These are phyloP conservation scores for Triplophysa siluroides DNA, from an alignment of 2,113 vertebrate species.

Conservation along the genomic window DNA sequence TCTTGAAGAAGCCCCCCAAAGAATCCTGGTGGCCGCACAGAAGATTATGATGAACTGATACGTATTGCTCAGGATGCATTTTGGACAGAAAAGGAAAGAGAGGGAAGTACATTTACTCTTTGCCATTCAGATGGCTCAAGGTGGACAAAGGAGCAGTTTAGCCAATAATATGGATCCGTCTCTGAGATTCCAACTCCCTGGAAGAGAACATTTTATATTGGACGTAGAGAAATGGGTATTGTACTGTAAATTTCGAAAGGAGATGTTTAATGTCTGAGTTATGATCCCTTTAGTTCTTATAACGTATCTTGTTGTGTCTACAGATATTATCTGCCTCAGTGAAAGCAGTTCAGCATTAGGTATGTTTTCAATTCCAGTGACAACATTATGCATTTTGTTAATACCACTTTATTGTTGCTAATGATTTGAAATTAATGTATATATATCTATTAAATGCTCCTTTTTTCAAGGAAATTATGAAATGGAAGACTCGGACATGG, in stretches of 20 bases:
- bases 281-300: no score
- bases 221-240: constrained; percentile 25
- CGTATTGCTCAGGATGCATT: neutral
- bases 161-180: neutral
- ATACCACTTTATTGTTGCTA: neutral
- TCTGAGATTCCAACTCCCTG: constrained; percentile 2
- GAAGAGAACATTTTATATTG: constrained; percentile 19
- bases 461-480: no score
- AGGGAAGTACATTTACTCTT: constrained; percentile 24
- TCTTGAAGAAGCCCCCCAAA: constrained; percentile 9
- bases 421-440: no score
- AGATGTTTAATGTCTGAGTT: neutral
- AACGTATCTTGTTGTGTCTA: no score
- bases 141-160: constrained; percentile 21
- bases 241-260: neutral
- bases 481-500: constrained; percentile 6
- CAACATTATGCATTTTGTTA: neutral
- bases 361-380: no score
- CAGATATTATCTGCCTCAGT: no score
- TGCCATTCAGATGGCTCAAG: constrained; percentile 17
- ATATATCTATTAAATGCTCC: no score
- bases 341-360: no score
- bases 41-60: constrained; percentile 4
- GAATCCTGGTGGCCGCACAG: neutral
- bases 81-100: neutral